Conservation (phyloP, 2,113 vertebrate species). For the Rhinogobius similis region DNA sequence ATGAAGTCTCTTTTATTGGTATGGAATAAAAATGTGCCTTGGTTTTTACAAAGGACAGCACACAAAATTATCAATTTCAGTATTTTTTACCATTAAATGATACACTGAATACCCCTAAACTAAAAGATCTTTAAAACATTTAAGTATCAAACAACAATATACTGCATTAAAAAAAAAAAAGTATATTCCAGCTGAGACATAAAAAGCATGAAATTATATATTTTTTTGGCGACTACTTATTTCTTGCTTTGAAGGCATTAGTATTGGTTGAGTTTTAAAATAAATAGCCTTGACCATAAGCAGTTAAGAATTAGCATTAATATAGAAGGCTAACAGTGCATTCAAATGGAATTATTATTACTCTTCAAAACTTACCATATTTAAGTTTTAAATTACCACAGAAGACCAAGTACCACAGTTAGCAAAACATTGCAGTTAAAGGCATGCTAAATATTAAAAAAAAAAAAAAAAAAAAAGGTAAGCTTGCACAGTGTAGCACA, state of each 20-base stretch:
- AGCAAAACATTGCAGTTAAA: slow-evolving; percentile 33
- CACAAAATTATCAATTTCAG: background rate
- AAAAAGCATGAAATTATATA: too few species aligned
- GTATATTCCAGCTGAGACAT: background rate
- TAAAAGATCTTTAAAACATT: slow-evolving; percentile 20
- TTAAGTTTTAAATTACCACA: slow-evolving; percentile 18
- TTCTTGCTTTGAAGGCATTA: background rate
- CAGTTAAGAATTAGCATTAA: background rate
- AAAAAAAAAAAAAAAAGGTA: background rate
- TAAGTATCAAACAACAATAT: slow-evolving; percentile 23
- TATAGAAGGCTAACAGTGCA: background rate
- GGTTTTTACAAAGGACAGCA: slow-evolving; percentile 9
- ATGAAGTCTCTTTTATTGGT: slow-evolving; percentile 10
- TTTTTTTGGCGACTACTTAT: background rate
- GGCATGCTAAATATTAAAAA: slow-evolving; percentile 44
- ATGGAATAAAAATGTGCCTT: slow-evolving; percentile 36
- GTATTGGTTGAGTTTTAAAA: background rate
- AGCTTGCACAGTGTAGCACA: slow-evolving; percentile 1
- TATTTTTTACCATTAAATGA: background rate
- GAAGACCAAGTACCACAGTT: slow-evolving; percentile 42
- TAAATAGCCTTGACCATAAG: background rate
- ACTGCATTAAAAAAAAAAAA: background rate
- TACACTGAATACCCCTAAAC: too few species aligned
- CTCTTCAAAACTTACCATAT: background rate
- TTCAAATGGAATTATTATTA: background rate